Conservation (phyloP, 2,888 invertebrate genomes). For the Drosophila multiciliata region DNA sequence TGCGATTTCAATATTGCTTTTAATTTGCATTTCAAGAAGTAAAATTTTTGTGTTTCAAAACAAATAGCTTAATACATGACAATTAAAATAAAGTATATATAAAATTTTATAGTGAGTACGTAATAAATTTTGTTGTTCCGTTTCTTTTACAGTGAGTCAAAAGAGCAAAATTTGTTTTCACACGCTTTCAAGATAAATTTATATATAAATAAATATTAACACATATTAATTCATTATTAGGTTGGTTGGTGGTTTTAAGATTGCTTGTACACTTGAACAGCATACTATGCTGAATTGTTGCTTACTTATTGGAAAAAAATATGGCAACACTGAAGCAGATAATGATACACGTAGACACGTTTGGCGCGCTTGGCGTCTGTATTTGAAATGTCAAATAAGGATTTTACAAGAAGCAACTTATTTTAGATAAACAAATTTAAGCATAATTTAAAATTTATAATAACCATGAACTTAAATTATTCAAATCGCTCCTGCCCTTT, state of each 20-base stretch:
- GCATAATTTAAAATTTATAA: slow-evolving; percentile 9
- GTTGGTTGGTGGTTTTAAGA: too few relatives aligned
- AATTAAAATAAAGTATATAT: not conserved
- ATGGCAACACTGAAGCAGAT: slow-evolving; percentile 28
- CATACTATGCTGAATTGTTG: slow-evolving; percentile 19
- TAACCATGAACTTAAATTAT: slow-evolving; percentile 5
- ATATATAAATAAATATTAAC: too few relatives aligned
- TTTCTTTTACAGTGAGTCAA: not conserved
- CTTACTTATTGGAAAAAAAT: slow-evolving; percentile 2
- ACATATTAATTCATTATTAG: too few relatives aligned
- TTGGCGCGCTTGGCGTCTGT: slow-evolving; percentile 45
- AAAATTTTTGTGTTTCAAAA: not conserved
- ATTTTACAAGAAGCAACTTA: slow-evolving; percentile 4
- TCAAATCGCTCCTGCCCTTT: not conserved
- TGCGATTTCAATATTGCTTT: not conserved
- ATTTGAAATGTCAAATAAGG: slow-evolving; percentile 41
- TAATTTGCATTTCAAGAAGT: not conserved
- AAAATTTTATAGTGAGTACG: not conserved
- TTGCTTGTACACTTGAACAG: not conserved
- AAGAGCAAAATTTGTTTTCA: not conserved
- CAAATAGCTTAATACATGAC: not conserved
- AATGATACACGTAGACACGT: slow-evolving; percentile 59
- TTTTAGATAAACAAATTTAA: not conserved
- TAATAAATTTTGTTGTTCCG: not conserved
- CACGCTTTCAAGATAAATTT: not conserved